A percentile compares a stretch with the other conserved stretches of the same genome.
Evolutionary conservation across 1,140 invertebrate species (phyloP).

Genomic region (Rhopalosiphum maidis): DNA sequence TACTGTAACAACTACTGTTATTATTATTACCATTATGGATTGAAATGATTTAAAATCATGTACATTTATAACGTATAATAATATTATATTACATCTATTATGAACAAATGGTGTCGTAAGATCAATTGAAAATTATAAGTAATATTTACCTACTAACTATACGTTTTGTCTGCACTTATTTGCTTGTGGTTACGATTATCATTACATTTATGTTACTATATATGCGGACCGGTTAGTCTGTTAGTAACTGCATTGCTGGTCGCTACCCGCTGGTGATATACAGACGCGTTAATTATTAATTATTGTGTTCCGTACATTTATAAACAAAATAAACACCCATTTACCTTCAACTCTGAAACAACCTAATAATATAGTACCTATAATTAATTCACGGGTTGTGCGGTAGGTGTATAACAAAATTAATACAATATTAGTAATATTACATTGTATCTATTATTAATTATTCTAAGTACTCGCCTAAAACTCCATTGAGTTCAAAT

Average conservation of each 20-base stretch:
- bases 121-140: neutral
- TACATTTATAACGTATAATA: neutral
- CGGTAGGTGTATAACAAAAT: neutral
- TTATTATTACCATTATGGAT: neutral
- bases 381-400: neutral
- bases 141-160: neutral
- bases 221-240: neutral
- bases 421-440: neutral
- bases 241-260: neutral
- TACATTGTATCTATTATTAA: neutral
- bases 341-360: neutral
- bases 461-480: neutral
- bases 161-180: neutral
- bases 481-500: neutral
- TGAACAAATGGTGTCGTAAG: neutral
- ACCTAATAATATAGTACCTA: neutral
- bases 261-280: neutral
- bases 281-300: neutral
- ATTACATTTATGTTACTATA: neutral
- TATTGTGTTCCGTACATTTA: neutral
- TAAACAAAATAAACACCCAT: neutral
- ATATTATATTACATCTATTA: neutral
- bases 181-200: neutral
- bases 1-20: neutral
- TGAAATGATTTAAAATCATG: neutral